Conservation (phyloP, 2,797 vertebrate genomes). For the Champsocephalus gunnari region DNA sequence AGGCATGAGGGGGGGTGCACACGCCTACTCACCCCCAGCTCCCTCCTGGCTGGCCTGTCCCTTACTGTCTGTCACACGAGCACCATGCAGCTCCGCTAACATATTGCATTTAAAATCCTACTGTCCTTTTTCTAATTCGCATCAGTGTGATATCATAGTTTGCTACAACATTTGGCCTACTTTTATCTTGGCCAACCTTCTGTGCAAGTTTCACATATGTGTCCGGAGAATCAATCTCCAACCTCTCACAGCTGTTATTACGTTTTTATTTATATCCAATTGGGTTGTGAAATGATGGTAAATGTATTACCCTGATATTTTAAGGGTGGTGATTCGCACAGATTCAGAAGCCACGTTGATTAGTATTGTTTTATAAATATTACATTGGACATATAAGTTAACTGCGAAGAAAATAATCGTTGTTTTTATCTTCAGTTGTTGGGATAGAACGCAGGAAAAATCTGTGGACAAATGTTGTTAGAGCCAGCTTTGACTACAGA, state of each 20-base stretch:
- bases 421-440: background rate
- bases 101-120: conserved; percentile 36
- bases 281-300: background rate
- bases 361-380: background rate
- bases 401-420: background rate
- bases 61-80: conserved; percentile 59
- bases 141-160: conserved; percentile 8
- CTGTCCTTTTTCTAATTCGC: conserved; percentile 18
- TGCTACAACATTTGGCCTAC: conserved; percentile 4
- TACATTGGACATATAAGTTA: background rate
- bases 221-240: background rate
- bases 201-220: background rate
- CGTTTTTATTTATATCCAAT: background rate
- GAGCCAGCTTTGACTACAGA: too few relatives aligned
- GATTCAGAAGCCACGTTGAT: background rate
- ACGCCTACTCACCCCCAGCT: conserved; percentile 59
- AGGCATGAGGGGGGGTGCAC: conserved; percentile 28
- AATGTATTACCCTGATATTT: background rate
- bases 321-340: background rate
- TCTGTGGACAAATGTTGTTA: background rate
- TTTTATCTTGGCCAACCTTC: background rate
- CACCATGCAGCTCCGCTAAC: conserved; percentile 32
- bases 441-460: background rate
- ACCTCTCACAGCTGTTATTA: background rate
- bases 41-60: conserved; percentile 55